Evolutionary conservation across 2,113 vertebrate genomes (phyloP), one percentile per base, ranked within the genome.

Genomic region (Pseudolaguvia tuberculata): DNA sequence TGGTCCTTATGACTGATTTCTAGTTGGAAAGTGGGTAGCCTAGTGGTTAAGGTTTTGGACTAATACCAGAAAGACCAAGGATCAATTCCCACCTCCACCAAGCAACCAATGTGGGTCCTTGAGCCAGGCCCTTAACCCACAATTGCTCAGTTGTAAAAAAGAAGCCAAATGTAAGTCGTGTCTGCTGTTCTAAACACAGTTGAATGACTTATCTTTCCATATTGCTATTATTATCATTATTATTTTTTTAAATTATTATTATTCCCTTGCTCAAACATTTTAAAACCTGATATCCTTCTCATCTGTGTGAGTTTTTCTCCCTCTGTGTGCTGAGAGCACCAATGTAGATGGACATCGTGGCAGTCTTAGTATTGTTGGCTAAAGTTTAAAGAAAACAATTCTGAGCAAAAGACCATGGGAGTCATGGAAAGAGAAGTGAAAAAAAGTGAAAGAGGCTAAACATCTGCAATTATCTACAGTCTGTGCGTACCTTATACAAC

Each of bases 321-420:
- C 75, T 42, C 39, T 75, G 52, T 80, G 66, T 70, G 17, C 76
- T 78, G 68, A 21, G 1, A 29, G 78, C 79, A 53, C 23, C 51
- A 62, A 86, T 84, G 86, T 66, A 76, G 82, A 88, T 87, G 86
- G 53, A 39, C 80, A 59, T 76, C 80, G 81, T 81, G 70, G 74
- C 71, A 86, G 83, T 80, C 78, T 79, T 79, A 84, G 80, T 76
- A 86, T 89, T 84, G 85, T 80, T 69, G 56, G 78, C 76, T 85
- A 89, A 89, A 88, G 84, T 87, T 91, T 88, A 88, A 81, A 79
- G 72, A 86, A 88, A 77, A 83, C 80, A 69, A 71, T 61, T 79
- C 81, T 77, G 18, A 21, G 70, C 31, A 29, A 21, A 47, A 61
- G 56, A 47, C n/a, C 21, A 31, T 59, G 52, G 27, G 53, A 71